A percentile compares a stretch with the other conserved stretches of the same genome.
Evolutionary conservation across 2,113 vertebrate genomes (phyloP).

Genomic region (Xyrauchen texanus): DNA sequence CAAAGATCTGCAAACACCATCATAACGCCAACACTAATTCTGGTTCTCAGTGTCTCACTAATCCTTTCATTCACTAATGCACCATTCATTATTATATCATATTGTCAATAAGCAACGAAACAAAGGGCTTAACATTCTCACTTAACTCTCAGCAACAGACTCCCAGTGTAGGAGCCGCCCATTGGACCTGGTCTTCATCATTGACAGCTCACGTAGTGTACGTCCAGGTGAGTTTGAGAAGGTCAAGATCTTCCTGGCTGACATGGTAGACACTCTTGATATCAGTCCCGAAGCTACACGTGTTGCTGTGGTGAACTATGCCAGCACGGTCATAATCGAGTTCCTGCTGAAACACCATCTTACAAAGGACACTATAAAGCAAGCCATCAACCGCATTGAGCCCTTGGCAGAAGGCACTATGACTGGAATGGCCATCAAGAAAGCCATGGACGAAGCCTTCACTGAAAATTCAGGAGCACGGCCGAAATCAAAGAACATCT

Average conservation of each 20-base stretch:
- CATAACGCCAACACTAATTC: not conserved
- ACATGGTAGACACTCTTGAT: conserved; percentile 87
- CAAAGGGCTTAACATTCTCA: not conserved
- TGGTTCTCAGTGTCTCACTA: not conserved
- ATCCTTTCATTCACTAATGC: not conserved
- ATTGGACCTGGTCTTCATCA: conserved; percentile 89
- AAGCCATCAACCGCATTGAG: conserved; percentile 78
- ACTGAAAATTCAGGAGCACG: conserved; percentile 82
- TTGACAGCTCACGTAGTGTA: conserved; percentile 93
- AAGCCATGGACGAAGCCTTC: conserved; percentile 83
- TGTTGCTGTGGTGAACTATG: conserved; percentile 90
- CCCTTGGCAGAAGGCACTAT: conserved; percentile 90
- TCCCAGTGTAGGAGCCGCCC: conserved; percentile 83
- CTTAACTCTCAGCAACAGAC: conserved; percentile 69
- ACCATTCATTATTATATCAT: not conserved
- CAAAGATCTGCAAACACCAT: too few relatives aligned
- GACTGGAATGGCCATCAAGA: conserved; percentile 91
- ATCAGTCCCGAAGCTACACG: conserved; percentile 76
- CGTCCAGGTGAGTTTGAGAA: conserved; percentile 87
- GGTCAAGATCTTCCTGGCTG: conserved; percentile 85
- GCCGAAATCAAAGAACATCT: conserved; percentile 74
- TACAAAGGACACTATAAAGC: conserved; percentile 82
- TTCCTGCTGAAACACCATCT: conserved; percentile 84
- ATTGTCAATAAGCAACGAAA: conserved; percentile 1
- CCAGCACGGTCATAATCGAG: conserved; percentile 89